Base-by-base conservation (phyloP, 2,888 invertebrate species). In the Eupithecia pulchellata region DNA sequence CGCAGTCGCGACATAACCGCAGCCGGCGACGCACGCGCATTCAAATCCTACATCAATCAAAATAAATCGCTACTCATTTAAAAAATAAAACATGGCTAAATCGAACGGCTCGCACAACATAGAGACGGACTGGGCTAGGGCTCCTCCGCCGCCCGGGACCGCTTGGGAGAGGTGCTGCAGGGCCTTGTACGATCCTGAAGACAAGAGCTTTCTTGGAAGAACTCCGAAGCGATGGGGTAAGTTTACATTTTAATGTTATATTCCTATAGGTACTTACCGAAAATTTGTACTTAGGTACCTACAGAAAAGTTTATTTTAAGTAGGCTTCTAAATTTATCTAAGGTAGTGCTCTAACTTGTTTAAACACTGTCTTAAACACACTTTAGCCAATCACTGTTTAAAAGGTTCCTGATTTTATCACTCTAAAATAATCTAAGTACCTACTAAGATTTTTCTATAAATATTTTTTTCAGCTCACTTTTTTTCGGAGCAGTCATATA, bases 151-250 rank as follows among this genome's bases (percentile, higher is more conserved):
- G 0, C 74, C 84, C 0, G 86, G 87, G 0, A 83, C 90, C 0
- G 75, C 84, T 1, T 85, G 88, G 78, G 78, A 82, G 58, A 85
- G 89, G 61, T 71, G 88, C 0, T 81, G 83, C 11, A 88, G 84
- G 64, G 84, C 86, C 0, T 83, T 93, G 52, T 93, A 93, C 76
- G 87, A 93, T 73, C 88, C 87, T 8, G 88, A 89, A 0, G 93
- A 93, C 20, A 88, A 89, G 8, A 92, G 91, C 80, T 87, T 92
- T 73, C 81, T 93, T 30, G 93, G 93, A 34, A 80, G 93, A 27
- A 93, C 93, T 55, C 86, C 92, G 36, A 91, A 91, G 70, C 78
- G 92, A 86, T 93, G 93, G 93, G 93, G 93, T 93, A 77, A 90
- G 93, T 85, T 75, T 75, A 32, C n/a, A 9, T 20, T 34, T 20